These are phyloP conservation scores for Eclectus roratus DNA, from an alignment of 2,113 vertebrate species.

Conservation along the genomic window DNA sequence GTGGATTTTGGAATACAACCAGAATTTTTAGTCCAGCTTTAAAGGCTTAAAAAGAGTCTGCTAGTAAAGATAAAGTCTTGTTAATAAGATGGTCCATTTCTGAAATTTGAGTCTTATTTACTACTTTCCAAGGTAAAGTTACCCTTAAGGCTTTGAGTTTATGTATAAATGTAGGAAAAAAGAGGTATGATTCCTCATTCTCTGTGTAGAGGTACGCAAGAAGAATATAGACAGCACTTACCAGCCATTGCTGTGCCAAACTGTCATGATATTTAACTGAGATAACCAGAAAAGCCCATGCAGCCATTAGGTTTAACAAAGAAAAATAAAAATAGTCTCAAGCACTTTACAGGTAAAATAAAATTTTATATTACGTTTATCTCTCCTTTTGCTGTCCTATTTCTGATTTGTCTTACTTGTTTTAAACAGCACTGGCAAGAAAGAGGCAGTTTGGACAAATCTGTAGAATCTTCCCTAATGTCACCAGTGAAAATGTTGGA, in stretches of 20 bases:
- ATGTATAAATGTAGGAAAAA: not conserved
- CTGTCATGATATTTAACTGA: not conserved
- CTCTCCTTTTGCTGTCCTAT: not conserved
- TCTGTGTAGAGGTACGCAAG: not conserved
- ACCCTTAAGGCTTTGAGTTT: not conserved
- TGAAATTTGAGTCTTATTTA: not conserved
- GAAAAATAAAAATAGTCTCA: not conserved
- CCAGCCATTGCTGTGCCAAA: not conserved
- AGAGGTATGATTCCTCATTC: not conserved
- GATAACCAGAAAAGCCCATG: not conserved
- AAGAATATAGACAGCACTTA: not conserved
- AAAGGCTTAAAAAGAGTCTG: not conserved
- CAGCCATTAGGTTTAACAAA: not conserved
- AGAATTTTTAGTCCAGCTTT: not conserved
- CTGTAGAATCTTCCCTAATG: not conserved
- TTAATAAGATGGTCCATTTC: not conserved
- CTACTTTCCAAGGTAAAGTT: not conserved
- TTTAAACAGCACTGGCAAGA: not conserved
- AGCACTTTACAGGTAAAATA: not conserved
- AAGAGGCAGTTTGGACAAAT: not conserved
- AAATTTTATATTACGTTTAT: not conserved
- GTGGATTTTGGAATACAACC: not conserved
- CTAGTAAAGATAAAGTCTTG: not conserved
- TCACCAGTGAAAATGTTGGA: not conserved
- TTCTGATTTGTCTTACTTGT: not conserved